Conservation (phyloP, 2,888 invertebrate species). For the Hanleya hanleyi region DNA sequence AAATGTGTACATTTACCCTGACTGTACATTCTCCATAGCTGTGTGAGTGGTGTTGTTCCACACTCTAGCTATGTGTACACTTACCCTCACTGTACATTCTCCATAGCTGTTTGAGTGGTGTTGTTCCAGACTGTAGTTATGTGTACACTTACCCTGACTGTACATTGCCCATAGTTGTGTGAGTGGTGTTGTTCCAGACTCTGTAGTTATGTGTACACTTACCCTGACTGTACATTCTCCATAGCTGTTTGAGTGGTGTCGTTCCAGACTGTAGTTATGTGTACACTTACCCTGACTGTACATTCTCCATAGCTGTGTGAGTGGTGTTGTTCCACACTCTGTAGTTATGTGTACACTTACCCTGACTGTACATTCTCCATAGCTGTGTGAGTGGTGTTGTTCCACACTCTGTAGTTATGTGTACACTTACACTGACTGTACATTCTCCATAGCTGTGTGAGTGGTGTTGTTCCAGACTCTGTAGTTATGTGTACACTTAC, state of each 20-base stretch:
- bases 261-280: background rate
- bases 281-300: background rate
- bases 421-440: background rate
- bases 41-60: background rate
- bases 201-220: background rate
- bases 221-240: background rate
- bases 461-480: background rate
- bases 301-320: background rate
- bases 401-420: background rate
- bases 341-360: background rate
- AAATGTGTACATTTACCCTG: background rate
- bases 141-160: background rate
- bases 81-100: background rate
- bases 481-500: conserved; percentile 57
- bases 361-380: background rate
- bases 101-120: background rate
- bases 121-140: background rate
- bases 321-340: background rate
- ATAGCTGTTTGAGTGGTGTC: background rate
- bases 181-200: background rate
- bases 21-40: background rate
- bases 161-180: background rate
- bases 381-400: background rate
- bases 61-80: background rate
- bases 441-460: background rate